A percentile compares a stretch with the other conserved stretches of the same genome.
phyloP scores from a whole-genome alignment of 2,888 invertebrate species.

The Matsumyia berberina region DNA sequence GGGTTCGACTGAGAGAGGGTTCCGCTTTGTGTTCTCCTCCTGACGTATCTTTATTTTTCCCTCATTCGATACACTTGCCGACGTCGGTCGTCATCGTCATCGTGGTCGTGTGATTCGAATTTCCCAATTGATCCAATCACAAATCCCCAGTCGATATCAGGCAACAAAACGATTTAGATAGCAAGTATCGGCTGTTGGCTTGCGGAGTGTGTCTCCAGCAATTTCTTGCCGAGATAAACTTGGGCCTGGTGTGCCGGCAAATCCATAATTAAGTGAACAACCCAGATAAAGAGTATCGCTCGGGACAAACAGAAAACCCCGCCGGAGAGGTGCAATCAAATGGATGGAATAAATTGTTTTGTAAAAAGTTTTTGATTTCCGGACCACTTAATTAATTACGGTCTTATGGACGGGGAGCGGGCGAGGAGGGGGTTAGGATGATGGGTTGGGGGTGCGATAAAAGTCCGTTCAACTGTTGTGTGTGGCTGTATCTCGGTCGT shows the following conservation, averaged over 20 bases:
- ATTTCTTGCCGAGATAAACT: slow-evolving; percentile 48
- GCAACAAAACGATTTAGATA: slow-evolving; percentile 54
- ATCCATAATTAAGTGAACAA: slow-evolving; percentile 49
- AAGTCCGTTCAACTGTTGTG: slow-evolving; percentile 21
- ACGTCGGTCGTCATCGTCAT: background rate
- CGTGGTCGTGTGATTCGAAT: slow-evolving; percentile 26
- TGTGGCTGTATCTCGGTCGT: slow-evolving; percentile 19
- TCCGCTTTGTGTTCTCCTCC: background rate
- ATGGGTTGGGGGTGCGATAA: slow-evolving; percentile 51
- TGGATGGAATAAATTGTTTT: slow-evolving; percentile 52
- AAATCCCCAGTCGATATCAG: slow-evolving; percentile 48
- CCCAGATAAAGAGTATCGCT: slow-evolving; percentile 48
- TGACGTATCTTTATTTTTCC: background rate
- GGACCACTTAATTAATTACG: slow-evolving; percentile 68
- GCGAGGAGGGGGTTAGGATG: too few relatives aligned
- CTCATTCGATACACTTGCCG: background rate
- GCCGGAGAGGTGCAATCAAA: slow-evolving; percentile 38
- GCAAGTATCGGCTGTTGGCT: slow-evolving; percentile 1
- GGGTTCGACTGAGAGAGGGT: slow-evolving; percentile 1
- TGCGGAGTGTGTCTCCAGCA: slow-evolving; percentile 3
- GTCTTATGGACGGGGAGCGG: background rate
- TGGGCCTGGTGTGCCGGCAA: slow-evolving; percentile 17
- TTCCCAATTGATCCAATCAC: slow-evolving; percentile 48
- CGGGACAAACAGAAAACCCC: slow-evolving; percentile 53
- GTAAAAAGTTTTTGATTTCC: slow-evolving; percentile 56